Evolutionary conservation across 2,113 vertebrate species (phyloP).

Genomic region (Empidonax alnorum): DNA sequence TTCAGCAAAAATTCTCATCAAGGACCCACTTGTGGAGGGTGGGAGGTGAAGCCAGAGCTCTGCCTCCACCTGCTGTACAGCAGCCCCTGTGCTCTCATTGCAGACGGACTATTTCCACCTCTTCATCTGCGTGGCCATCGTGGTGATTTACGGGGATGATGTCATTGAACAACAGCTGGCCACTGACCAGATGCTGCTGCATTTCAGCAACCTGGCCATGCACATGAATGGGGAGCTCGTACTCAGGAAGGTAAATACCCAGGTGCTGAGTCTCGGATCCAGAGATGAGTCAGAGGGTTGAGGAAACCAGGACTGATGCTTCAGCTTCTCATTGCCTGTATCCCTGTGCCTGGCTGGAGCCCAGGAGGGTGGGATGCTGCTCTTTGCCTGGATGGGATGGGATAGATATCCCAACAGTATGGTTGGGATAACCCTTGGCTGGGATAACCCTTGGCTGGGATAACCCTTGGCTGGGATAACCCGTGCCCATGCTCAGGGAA

Average conservation of each 20-base stretch:
- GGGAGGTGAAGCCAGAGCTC: not conserved
- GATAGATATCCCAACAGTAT: no score
- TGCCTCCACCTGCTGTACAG: not conserved
- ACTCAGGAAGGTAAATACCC: conserved; percentile 88
- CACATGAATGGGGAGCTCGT: conserved; percentile 98
- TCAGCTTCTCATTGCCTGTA: not conserved
- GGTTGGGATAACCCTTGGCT: not conserved
- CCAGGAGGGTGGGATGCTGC: not conserved
- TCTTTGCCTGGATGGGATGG: not conserved
- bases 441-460: not conserved
- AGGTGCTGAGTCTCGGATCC: not conserved
- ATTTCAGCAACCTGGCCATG: conserved; percentile 96
- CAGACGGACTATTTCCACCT: conserved; percentile 99
- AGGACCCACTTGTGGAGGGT: not conserved
- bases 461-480: not conserved
- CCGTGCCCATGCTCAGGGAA: not conserved
- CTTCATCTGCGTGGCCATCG: conserved; percentile 95
- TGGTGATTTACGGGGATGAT: conserved; percentile 93
- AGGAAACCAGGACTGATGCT: not conserved
- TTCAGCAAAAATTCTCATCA: not conserved
- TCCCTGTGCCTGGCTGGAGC: not conserved
- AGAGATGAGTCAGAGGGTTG: not conserved
- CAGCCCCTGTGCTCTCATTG: not conserved
- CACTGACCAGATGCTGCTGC: conserved; percentile 96
- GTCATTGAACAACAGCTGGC: conserved; percentile 93